Base-by-base conservation (phyloP, 2,888 invertebrate species). In the Colostygia pectinataria region DNA sequence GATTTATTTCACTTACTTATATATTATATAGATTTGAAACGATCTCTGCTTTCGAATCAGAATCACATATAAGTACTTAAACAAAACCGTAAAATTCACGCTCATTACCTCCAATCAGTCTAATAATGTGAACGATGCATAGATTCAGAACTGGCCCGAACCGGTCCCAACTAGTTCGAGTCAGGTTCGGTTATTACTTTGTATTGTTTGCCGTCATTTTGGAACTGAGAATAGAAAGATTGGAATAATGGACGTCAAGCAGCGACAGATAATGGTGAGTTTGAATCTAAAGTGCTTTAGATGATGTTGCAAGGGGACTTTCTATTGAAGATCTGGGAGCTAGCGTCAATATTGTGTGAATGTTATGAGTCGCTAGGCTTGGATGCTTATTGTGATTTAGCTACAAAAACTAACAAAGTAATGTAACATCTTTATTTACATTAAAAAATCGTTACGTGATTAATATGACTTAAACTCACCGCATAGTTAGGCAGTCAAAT, bases 181-280 rank as follows among this genome's bases (percentile, higher is more conserved):
- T 40, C 37, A 7, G 40, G 37, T 31, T 38, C 14, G 6, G 31
- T 32, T 38, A 44, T 20, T 31, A 45, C 24, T 25, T 40, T 10
- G 14, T 34, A 34, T 34, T 38, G 45, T 32, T 37, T 32, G 39
- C 9, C 14, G 13, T 32, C n/a, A 38, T 32, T 43, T 43, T 20
- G 43, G 34, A 29, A 14, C 23, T 2, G 20, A 38, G 33, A 46
- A 41, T 29, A 47, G 31, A 48, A 32, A 32, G 34, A 40, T 39
- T 14, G 38, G 28, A 24, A 40, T 28, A 47, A 47, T 34, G 18
- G 36, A 42, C 41, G 37, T 48, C 48, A 41, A 25, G 41, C 48
- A 12, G 48, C 24, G 48, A 10, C n/a, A 25, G 37, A 42, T 42
- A 42, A 48, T 41, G 34, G 9, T 13, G 18, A 12, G 18, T 27